Evolutionary conservation across 1,140 invertebrate genomes (phyloP).

Genomic region (Drosophila mayri): DNA sequence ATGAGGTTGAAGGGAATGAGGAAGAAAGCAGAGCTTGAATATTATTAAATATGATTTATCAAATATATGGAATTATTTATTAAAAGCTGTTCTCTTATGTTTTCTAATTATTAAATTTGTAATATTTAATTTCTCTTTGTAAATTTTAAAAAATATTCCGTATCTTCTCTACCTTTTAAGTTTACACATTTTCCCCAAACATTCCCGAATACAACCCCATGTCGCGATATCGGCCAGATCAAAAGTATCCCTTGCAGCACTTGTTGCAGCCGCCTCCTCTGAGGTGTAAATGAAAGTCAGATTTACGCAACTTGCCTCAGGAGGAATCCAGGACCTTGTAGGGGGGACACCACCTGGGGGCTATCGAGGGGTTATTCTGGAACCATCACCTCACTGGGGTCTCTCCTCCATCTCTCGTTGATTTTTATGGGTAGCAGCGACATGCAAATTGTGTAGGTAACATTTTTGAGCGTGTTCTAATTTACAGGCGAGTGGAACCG

Average conservation of each 20-base stretch:
- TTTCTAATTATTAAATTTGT: background rate
- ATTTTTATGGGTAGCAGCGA: slow-evolving; percentile 57
- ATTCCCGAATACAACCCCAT: slow-evolving; percentile 19
- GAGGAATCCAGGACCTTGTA: slow-evolving; percentile 26
- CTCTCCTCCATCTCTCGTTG: slow-evolving; percentile 12
- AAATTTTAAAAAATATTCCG: slow-evolving; percentile 9
- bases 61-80: background rate
- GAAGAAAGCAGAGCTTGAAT: background rate
- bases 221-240: slow-evolving; percentile 53
- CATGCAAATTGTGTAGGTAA: slow-evolving; percentile 60
- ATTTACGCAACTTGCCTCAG: slow-evolving; percentile 65
- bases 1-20: background rate
- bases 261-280: slow-evolving; percentile 18
- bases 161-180: background rate
- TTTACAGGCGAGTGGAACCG: slow-evolving; percentile 72
- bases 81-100: background rate
- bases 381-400: slow-evolving; percentile 32
- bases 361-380: background rate
- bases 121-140: background rate
- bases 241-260: slow-evolving; percentile 64
- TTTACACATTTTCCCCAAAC: background rate
- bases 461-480: slow-evolving; percentile 73
- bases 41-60: no score
- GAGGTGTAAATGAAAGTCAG: slow-evolving; percentile 77
- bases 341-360: slow-evolving; percentile 38